Percentiles rank a stretch among this genome's conserved stretches.
Evolutionary conservation across 2,113 vertebrate species (phyloP).

Genomic region (Ptychochromis oligacanthus): DNA sequence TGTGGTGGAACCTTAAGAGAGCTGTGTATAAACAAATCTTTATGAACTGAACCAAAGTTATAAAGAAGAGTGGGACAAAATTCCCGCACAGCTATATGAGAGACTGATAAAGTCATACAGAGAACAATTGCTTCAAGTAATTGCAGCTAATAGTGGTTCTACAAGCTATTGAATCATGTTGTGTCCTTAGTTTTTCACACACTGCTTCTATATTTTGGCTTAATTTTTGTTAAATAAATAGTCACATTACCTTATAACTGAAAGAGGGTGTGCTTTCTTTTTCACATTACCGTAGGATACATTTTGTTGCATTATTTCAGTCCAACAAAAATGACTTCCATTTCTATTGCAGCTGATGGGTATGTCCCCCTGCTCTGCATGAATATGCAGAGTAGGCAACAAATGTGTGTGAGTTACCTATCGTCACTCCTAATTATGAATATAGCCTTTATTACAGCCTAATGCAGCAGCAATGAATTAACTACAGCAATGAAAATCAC

Average conservation of each 20-base stretch:
- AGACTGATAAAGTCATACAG: neutral
- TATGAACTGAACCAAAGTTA: neutral
- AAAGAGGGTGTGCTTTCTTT: neutral
- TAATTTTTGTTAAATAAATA: neutral
- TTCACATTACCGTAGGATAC: neutral
- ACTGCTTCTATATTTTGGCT: neutral
- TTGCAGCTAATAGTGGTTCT: neutral
- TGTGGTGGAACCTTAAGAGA: neutral
- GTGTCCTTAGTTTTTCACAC: neutral
- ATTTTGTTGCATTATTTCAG: neutral
- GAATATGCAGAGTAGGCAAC: neutral
- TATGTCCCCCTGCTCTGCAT: neutral
- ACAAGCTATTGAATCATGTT: neutral
- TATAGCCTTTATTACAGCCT: neutral
- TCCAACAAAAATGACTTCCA: neutral
- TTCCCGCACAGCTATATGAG: neutral
- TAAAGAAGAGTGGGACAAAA: neutral
- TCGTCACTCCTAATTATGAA: slow-evolving; percentile 3
- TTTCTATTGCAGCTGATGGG: neutral
- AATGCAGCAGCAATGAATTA: neutral
- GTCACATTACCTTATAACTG: neutral
- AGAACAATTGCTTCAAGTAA: neutral
- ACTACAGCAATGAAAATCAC: slow-evolving; percentile 6
- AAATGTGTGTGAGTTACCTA: neutral
- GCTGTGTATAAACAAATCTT: neutral